Evolutionary conservation across 2,113 vertebrate species (phyloP).

Genomic region (Megalops atlanticus): DNA sequence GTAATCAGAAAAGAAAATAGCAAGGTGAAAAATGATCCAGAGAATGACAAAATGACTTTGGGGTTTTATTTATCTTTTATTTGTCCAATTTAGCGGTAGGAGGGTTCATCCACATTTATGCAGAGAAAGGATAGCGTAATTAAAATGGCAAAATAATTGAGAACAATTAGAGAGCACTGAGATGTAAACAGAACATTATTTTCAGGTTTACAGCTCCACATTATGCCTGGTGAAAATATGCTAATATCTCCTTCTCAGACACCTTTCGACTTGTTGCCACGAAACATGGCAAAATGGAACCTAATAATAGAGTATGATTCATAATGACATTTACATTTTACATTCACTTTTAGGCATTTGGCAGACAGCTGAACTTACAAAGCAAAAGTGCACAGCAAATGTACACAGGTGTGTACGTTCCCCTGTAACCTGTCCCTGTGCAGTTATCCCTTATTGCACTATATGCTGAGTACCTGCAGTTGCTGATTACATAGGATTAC

Average conservation of each 20-base stretch:
- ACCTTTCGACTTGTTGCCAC: no score
- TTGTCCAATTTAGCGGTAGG: background rate
- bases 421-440: no score
- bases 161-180: background rate
- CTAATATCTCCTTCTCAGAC: background rate
- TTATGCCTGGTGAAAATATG: background rate
- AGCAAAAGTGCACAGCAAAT: no score
- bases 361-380: no score
- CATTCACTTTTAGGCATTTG: no score
- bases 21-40: background rate
- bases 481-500: background rate
- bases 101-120: constrained; percentile 5
- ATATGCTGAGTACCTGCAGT: no score
- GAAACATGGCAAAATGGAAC: no score
- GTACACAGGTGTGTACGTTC: no score
- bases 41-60: background rate
- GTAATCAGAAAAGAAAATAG: background rate
- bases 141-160: constrained; percentile 2
- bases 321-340: no score
- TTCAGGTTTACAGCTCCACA: background rate
- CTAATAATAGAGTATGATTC: no score
- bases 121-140: background rate
- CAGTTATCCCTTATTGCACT: no score
- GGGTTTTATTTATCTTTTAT: constrained; percentile 31
- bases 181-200: background rate